Evolutionary conservation across 2,888 invertebrate species (phyloP), one percentile per base, ranked within the genome.

Genomic region (Luffia ferchaultella): DNA sequence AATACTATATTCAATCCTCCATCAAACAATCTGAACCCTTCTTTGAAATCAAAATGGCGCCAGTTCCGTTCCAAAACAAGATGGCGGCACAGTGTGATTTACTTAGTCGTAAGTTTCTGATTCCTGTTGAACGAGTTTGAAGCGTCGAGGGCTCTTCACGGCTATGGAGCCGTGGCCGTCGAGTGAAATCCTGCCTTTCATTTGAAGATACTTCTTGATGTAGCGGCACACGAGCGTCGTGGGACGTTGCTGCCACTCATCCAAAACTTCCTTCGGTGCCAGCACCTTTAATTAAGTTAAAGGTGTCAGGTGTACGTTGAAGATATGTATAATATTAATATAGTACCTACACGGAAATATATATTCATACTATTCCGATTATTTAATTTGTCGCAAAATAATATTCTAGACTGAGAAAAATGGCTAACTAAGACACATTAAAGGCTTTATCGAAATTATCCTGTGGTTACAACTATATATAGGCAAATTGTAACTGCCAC

Each of bases 191-290:
- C 90, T 87, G 0, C 93, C 93, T 69, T 92, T 90, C 76, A 91
- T 90, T 67, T 92, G 91, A 50, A 96, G 86, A 63, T 93, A 82
- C 80, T 89, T 89, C 65, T 91, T 93, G 59, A 96, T 96, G 68
- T 93, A 93, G 48, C 92, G 88, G 16, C 93, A 88, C 1, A 96
- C 90, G 40, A 97, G 82, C 59, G 89, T 89, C 62, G 96, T 96
- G 0, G 97, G 97, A 55, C 96, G 87, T 60, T 90, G 87, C 69
- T 97, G 96, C 93, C 95, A 97, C 67, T 95, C 94, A 65, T 94
- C 89, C 67, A 97, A 73, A 0, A 94, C 93, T 72, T 96, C 94
- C 68, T 95, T 95, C 9, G 95, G 92, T 7, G 94, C 89, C 59
- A 91, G 85, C 0, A 96, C 93, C 93, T 94, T 67, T 15, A 74